These are phyloP conservation scores for Drosophila differens DNA, from an alignment of 2,888 invertebrate species.

Conservation along the genomic window DNA sequence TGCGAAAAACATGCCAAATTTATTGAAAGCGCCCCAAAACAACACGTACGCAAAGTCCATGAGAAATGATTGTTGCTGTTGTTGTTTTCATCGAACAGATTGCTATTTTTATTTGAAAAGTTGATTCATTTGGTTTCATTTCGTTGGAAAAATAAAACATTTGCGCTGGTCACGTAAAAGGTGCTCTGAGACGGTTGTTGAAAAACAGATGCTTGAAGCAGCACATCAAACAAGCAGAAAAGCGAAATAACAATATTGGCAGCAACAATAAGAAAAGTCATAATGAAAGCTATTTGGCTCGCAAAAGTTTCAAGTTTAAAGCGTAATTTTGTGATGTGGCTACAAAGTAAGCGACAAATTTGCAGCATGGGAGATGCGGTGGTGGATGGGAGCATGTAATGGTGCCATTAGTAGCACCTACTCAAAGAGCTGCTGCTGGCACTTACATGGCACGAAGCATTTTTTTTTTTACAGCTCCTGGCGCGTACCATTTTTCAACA, in stretches of 20 bases:
- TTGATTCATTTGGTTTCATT: constrained; percentile 70
- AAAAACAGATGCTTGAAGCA: constrained; percentile 59
- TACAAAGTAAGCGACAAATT: constrained; percentile 58
- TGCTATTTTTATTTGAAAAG: constrained; percentile 74
- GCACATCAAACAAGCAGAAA: constrained; percentile 50
- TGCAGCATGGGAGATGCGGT: neutral
- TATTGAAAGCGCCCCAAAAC: constrained; percentile 32
- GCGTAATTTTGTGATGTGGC: constrained; percentile 57
- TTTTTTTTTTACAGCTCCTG: constrained; percentile 20
- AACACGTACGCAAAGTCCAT: constrained; percentile 54
- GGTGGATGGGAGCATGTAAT: constrained; percentile 53
- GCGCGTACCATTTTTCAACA: constrained; percentile 55
- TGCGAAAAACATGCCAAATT: constrained; percentile 26
- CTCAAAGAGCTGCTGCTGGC: constrained; percentile 50
- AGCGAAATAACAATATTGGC: neutral
- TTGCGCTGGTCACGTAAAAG: constrained; percentile 70
- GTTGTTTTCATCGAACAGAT: constrained; percentile 41
- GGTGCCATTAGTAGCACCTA: constrained; percentile 75
- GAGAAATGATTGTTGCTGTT: constrained; percentile 28
- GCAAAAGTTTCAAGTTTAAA: constrained; percentile 71
- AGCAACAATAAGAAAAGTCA: constrained; percentile 51
- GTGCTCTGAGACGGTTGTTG: neutral
- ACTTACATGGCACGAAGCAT: constrained; percentile 29
- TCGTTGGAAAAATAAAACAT: constrained; percentile 62
- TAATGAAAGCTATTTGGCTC: constrained; percentile 67